Base-by-base conservation (phyloP, 2,113 vertebrate species). In the Oriolus oriolus region DNA sequence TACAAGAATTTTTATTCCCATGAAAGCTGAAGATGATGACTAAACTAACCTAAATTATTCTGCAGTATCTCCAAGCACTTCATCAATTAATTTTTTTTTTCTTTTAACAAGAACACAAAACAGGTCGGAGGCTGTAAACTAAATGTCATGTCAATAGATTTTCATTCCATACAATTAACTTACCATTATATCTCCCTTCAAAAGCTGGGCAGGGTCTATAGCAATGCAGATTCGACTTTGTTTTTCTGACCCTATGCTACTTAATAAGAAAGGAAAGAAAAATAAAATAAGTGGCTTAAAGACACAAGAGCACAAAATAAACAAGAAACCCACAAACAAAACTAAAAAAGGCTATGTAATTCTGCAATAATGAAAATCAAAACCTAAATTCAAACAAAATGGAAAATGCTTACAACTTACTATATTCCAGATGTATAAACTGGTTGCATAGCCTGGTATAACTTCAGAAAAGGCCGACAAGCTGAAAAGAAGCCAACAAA, bases 151-250 rank as follows among this genome's bases (percentile, higher is more conserved):
- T 52, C 11, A 71, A n/a, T 33, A 57, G 13, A 80, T 50, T 70
- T 88, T 57, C 24, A 31, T 53, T 57, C 10, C 9, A 45, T 11
- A 24, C 19, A 54, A 50, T 49, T 53, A 91, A 97, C 98, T 97
- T 98, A 99, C 99, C 99, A 99, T 99, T 95, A 99, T 97, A 93
- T 99, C 99, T 81, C 99, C 99, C 94, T 99, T 99, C 71, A 99
- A 97, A 53, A 99, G 98, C 97, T 99, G 99, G 20, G 99, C 99
- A 16, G 99, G 99, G 82, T 99, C 98, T 39, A 99, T 94, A 50
- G 95, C 98, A 61, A 99, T 99, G 95, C 97, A 98, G 87, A 99
- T 95, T 73, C 97, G 97, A 96, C 97, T 98, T 84, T 98, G 98
- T 96, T 98, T 98, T 82, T 98, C 98, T 50, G 98, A 94, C 63